These are phyloP conservation scores for Portunus trituberculatus DNA, from an alignment of 1,140 invertebrate genomes.

Conservation along the genomic window DNA sequence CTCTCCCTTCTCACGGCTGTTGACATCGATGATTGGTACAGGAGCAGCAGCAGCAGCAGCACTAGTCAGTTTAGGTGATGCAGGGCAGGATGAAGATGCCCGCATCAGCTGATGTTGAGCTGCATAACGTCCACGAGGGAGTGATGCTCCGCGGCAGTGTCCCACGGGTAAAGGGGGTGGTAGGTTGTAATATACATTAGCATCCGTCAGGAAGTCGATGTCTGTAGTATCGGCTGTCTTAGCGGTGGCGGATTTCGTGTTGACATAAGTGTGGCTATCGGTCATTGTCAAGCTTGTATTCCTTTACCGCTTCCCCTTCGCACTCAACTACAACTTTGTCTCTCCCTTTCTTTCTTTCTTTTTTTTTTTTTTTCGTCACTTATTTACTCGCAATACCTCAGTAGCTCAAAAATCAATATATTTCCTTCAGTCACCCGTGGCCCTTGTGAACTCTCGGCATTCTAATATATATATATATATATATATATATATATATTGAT, in stretches of 20 bases:
- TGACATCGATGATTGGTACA: neutral
- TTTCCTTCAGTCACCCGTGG: neutral
- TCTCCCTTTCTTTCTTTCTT: no score
- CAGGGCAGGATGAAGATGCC: conserved; percentile 59
- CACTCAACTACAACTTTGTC: neutral
- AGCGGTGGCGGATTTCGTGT: neutral
- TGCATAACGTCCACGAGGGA: conserved; percentile 39
- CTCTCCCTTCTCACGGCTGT: neutral
- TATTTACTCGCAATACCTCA: no score
- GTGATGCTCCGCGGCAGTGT: conserved; percentile 47
- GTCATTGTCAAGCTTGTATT: neutral
- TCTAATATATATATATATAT: neutral
- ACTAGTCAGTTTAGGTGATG: conserved; percentile 54
- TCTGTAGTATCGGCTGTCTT: conserved; percentile 28
- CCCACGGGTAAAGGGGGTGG: conserved; percentile 48
- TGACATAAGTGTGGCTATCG: conserved; percentile 27
- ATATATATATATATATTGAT: neutral
- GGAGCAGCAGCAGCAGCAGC: neutral
- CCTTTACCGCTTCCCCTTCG: neutral
- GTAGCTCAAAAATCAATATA: neutral
- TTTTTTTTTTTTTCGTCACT: no score
- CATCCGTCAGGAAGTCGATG: conserved; percentile 64
- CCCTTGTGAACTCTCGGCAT: neutral
- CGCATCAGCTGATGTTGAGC: conserved; percentile 43
- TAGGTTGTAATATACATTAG: conserved; percentile 68